These are phyloP conservation scores for Scolopax bukidnonensis DNA, from an alignment of 2,797 vertebrate species.

Conservation along the genomic window DNA sequence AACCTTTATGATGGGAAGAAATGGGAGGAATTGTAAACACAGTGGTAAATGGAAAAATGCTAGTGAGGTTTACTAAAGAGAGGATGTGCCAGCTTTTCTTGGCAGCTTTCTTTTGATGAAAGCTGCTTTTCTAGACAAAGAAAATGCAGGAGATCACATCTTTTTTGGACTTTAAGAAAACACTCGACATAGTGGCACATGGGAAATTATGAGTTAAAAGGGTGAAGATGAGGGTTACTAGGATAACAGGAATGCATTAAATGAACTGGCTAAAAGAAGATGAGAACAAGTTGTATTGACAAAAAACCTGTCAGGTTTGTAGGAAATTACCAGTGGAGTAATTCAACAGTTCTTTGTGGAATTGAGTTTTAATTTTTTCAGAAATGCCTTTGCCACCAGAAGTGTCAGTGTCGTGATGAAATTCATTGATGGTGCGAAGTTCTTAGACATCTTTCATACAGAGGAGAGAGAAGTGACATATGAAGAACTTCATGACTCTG, in stretches of 20 bases:
- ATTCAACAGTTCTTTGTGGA: background rate
- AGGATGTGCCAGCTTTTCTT: background rate
- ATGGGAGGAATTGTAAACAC: background rate
- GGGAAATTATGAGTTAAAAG: background rate
- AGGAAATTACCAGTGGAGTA: background rate
- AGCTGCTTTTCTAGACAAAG: background rate
- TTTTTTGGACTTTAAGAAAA: background rate
- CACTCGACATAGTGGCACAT: background rate
- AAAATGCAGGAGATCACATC: background rate
- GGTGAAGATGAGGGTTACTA: background rate
- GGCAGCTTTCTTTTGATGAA: background rate
- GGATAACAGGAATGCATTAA: background rate
- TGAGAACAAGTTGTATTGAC: background rate
- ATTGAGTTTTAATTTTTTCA: background rate
- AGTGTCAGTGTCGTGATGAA: background rate
- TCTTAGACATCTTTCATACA: background rate
- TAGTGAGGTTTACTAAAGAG: background rate
- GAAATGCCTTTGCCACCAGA: background rate
- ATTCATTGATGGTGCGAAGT: background rate
- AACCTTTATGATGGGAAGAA: background rate
- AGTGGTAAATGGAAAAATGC: background rate
- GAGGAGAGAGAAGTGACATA: background rate
- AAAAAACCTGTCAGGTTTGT: background rate
- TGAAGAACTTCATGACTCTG: background rate
- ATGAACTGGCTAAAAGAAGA: background rate